phyloP scores from a whole-genome alignment of 1,140 invertebrate genomes.

The Pomacea maculata region DNA sequence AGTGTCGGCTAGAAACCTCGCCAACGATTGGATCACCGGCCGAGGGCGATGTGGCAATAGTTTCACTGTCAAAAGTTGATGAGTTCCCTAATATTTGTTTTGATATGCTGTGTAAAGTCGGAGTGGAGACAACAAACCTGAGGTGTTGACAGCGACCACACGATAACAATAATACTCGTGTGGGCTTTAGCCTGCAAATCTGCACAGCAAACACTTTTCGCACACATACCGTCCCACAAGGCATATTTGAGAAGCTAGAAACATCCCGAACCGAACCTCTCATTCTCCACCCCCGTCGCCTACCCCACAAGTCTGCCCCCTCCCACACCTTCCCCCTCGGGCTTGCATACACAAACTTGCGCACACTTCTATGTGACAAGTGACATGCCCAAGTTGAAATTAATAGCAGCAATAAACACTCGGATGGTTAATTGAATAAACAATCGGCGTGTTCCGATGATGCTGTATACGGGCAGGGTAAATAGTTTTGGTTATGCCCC shows the following conservation, averaged over 20 bases:
- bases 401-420: conserved; percentile 26
- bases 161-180: conserved; percentile 19
- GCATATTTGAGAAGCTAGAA: conserved; percentile 23
- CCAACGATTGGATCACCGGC: conserved; percentile 20
- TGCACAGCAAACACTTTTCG: conserved; percentile 17
- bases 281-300: too few species aligned
- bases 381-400: conserved; percentile 17
- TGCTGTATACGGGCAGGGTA: conserved; percentile 16
- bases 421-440: conserved; percentile 23
- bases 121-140: conserved; percentile 5
- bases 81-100: conserved; percentile 25
- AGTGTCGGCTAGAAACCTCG: conserved; percentile 11
- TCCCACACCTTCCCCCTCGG: not conserved
- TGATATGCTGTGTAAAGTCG: conserved; percentile 25
- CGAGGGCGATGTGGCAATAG: conserved; percentile 13
- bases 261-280: too few species aligned
- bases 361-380: too few species aligned
- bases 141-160: conserved; percentile 22
- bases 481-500: conserved; percentile 19
- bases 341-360: too few species aligned
- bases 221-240: conserved; percentile 10
- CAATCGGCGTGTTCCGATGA: conserved; percentile 5
- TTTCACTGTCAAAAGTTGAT: conserved; percentile 26
- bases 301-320: not conserved
- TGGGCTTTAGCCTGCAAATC: conserved; percentile 11